Base-by-base conservation (phyloP, 2,888 invertebrate species). In the Sminthurinus aureus region DNA sequence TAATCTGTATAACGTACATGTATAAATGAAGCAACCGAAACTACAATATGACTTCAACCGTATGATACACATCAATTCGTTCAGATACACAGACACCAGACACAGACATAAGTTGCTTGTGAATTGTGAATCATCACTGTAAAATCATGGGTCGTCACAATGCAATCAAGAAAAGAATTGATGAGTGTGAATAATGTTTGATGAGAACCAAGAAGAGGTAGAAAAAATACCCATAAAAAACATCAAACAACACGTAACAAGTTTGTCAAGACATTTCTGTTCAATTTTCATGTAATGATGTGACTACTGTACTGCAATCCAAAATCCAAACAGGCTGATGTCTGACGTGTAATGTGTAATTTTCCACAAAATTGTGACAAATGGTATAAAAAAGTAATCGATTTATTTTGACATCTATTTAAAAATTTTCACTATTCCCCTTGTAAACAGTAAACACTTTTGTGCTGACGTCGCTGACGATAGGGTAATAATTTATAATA, bases 151-250 rank as follows among this genome's bases (percentile, higher is more conserved):
- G 22, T 67, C 50, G 2, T 73, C 80, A 64, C 74, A 81, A 81
- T 81, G 80, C 73, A 71, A 81, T 81, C 80, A 81, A 74, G 22
- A 69, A 26, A 38, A 73, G 80, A 73, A 81, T 81, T 81, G 80
- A 81, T 81, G 80, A 81, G 73, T 81, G 74, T 81, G 80, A 81
- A 81, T 81, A 80, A 79, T 15, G 26, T 12, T 18, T 11, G n/a
- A 75, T 38, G 75, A 75, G 75, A 75, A 38, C 38, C 38, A 38
- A 38, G 38, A 20, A 71, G 24, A 24, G 71, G 1, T 2, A 71
- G 24, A 38, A 38, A 38, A 38, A 38, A 1, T 18, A 58, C 9
- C 0, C 15, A 58, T 6, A 58, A 58, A 58, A 58, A 58, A 58
- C 9, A 38, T 58, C 58, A 18, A 58, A 18, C 9, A 58, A 58